A percentile compares a stretch with the other conserved stretches of the same genome.
phyloP scores from a whole-genome alignment of 2,888 invertebrate species.

The Bombyx huttoni region DNA sequence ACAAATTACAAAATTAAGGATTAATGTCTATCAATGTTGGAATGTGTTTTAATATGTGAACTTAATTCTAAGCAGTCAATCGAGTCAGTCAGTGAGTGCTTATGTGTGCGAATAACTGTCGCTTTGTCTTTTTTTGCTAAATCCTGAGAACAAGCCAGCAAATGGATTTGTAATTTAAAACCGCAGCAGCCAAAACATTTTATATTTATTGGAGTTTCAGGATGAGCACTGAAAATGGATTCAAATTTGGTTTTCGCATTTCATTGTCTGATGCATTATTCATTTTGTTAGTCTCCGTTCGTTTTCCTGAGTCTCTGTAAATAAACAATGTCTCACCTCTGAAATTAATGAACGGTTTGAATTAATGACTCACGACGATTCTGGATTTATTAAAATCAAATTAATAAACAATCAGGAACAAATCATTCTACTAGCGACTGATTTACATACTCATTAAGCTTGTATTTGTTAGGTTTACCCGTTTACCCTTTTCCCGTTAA shows the following conservation, averaged over 20 bases:
- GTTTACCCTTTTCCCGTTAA: no score
- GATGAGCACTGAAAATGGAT: slow-evolving; percentile 19
- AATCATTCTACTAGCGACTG: no score
- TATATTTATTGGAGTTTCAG: slow-evolving; percentile 11
- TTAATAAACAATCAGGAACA: no score
- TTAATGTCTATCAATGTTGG: no score
- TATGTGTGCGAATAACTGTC: not conserved
- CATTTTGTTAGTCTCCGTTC: slow-evolving; percentile 24
- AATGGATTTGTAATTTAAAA: not conserved
- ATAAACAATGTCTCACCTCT: slow-evolving; percentile 19
- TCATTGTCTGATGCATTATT: slow-evolving; percentile 30
- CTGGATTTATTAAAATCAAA: no score
- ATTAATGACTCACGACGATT: not conserved
- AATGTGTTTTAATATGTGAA: no score
- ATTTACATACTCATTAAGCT: no score
- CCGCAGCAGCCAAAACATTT: not conserved
- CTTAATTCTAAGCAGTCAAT: no score
- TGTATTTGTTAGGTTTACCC: no score
- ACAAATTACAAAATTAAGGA: no score
- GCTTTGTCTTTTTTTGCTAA: not conserved
- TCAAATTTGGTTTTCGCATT: slow-evolving; percentile 25
- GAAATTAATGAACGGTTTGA: not conserved
- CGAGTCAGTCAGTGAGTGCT: not conserved
- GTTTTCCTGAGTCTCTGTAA: slow-evolving; percentile 17
- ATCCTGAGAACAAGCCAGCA: not conserved